Base-by-base conservation (phyloP, 2,113 vertebrate genomes). In the Sceloporus tristichus region DNA sequence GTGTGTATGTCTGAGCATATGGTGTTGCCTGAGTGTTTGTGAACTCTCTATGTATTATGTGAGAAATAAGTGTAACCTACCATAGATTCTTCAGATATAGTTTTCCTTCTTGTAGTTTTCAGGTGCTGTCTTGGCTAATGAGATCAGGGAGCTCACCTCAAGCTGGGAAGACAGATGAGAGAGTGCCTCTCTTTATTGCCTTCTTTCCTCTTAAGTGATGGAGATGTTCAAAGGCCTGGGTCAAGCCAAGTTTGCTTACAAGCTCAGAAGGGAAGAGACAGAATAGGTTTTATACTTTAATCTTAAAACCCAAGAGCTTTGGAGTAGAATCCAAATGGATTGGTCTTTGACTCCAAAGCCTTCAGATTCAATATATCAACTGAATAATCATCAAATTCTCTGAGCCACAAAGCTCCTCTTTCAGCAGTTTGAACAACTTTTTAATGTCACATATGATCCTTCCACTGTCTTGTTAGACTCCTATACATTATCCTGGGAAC, bases 161-260 rank as follows among this genome's bases (percentile, higher is more conserved):
- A 54, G 59, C 82, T 91, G 82, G 84, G 10, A 82, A 85, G 75
- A 78, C 68, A 84, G 87, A 91, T 87, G 89, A 93, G 85, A 89
- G 40, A 84, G 87, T n/a, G 54, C 78, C 84, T 91, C 68, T 74
- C 75, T 88, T 70, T 83, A 86, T 73, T 94, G 88, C 87, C 29
- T 92, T 93, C 75, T 29, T 13, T 90, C 90, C 90, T 21, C 79
- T 89, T 92, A 93, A 91, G 93, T 88, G 92, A 94, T 89, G 85
- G 92, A 95, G 87, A 89, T 87, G 73, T 90, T 92, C 86, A 87
- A 84, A 91, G 86, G 0, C 0, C 88, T 40, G 91, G 95, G 11
- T 66, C 89, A 93, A 91, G 87, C 70, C 59, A 11, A 71, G 86
- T 89, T 91, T 86, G 78, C 83, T 92, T 85, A 68, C 77, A 75